phyloP scores from a whole-genome alignment of 2,888 invertebrate species.

The Boloria selene region DNA sequence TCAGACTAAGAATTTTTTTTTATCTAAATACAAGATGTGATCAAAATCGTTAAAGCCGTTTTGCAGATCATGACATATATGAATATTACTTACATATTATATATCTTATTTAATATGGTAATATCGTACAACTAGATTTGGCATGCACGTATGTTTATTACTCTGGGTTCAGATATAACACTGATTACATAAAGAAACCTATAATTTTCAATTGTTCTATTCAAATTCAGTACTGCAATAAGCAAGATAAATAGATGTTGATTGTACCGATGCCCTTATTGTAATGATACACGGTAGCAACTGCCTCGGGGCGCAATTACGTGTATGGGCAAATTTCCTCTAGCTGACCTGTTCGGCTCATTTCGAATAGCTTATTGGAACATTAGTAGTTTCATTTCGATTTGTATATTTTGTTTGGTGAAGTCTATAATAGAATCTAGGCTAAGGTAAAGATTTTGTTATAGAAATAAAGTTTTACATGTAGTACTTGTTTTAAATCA shows the following conservation, averaged over 20 bases:
- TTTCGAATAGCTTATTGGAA: slow-evolving; percentile 32
- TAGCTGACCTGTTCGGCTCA: slow-evolving; percentile 36
- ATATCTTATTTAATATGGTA: no score
- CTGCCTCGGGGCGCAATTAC: slow-evolving; percentile 47
- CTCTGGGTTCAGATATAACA: neutral
- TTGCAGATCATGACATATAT: no score
- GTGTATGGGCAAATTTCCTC: slow-evolving; percentile 45
- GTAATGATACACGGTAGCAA: slow-evolving; percentile 43
- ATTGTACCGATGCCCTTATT: slow-evolving; percentile 42
- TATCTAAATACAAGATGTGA: no score
- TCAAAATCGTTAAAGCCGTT: no score
- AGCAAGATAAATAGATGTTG: slow-evolving; percentile 43
- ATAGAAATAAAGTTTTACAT: no score
- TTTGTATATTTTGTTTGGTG: slow-evolving; percentile 14
- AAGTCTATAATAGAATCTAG: no score
- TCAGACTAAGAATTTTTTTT: no score
- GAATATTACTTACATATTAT: no score
- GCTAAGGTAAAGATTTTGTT: no score
- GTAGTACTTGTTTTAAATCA: no score
- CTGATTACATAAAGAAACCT: neutral
- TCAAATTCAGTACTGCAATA: slow-evolving; percentile 23
- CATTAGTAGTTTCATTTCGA: slow-evolving; percentile 25
- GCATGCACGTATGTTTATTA: no score
- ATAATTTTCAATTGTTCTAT: slow-evolving; percentile 21
- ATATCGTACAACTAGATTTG: no score